Base-by-base conservation (phyloP, 1,140 invertebrate genomes). In the Drosophila obscura region DNA sequence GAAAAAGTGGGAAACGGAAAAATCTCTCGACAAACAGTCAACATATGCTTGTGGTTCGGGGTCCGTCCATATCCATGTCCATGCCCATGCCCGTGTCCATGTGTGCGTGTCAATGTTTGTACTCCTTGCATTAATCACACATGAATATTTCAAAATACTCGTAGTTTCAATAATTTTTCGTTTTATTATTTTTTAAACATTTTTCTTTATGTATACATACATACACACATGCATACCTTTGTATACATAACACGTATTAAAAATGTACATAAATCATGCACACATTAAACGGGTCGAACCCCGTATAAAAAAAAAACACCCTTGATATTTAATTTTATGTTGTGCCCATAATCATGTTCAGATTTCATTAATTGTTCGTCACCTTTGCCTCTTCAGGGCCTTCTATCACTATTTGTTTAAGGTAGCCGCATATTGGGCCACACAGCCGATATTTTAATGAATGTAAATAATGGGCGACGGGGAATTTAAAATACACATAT, bases 131-230 rank as follows among this genome's bases (percentile, higher is more conserved):
- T 87, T 85, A 81, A 78, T 78, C 82, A 87, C 62, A 52, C 65
- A 11, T 39, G 11, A 39, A 39, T 15, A 69, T 35, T 71, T 52
- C 65, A 58, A 22, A 13, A 28, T 7, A 6, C 26, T 6, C 26
- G 26, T 13, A 39, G 74, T 74, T 77, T 64, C 59, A 60, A 19
- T 43, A 46, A 59, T 77, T 85, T 87, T 71, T 66, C 50, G 63
- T 66, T 61, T 49, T 77, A 81, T 80, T 84, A 71, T 80, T 87
- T 85, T 83, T 52, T 49, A 48, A 72, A 75, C 60, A 69, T 55
- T 64, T 49, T 43, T 35, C 53, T 28, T 31, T 1, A 7, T 4
- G 39, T 65, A 48, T 45, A 49, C 57, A 39, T 49, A 60, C 11
- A 44, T 45, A 19, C 22, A 28, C 16, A 45, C 15, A 46, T 28